Evolutionary conservation across 1,140 invertebrate genomes (phyloP).

Genomic region (Pomacea maculata): DNA sequence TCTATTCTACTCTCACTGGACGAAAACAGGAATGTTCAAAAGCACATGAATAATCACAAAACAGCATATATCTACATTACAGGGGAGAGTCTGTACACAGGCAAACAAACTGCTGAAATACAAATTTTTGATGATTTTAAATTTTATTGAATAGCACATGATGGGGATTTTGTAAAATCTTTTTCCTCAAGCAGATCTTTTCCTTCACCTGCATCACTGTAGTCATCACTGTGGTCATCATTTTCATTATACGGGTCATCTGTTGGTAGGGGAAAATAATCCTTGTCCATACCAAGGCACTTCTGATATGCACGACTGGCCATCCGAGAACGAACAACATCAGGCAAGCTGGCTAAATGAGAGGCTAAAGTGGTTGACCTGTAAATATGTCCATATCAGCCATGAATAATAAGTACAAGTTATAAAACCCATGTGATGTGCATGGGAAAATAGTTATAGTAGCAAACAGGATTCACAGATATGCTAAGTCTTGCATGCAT

Average conservation of each 20-base stretch:
- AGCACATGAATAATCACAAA: too few relatives aligned
- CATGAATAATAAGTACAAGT: too few relatives aligned
- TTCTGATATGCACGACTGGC: slow-evolving; percentile 15
- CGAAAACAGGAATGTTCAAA: too few relatives aligned
- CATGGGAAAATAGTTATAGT: too few relatives aligned
- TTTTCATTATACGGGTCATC: slow-evolving; percentile 21
- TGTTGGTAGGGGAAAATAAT: slow-evolving; percentile 24
- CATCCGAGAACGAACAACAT: slow-evolving; percentile 17
- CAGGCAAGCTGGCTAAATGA: slow-evolving; percentile 25
- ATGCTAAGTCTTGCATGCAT: too few relatives aligned
- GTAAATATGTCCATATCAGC: background rate
- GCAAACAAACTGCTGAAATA: too few relatives aligned
- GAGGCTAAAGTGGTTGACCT: slow-evolving; percentile 28
- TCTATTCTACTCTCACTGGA: too few relatives aligned
- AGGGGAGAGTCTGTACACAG: too few relatives aligned
- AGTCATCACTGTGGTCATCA: slow-evolving; percentile 32
- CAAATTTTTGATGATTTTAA: too few relatives aligned
- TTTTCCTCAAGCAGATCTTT: slow-evolving; percentile 28
- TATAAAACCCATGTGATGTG: too few relatives aligned
- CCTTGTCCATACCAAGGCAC: slow-evolving; percentile 16
- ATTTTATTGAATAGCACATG: slow-evolving; percentile 22
- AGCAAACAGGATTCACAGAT: too few relatives aligned
- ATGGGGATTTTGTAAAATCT: slow-evolving; percentile 27
- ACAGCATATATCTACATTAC: too few relatives aligned
- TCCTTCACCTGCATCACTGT: slow-evolving; percentile 30